These are phyloP conservation scores for Diadumene lineata DNA, from an alignment of 92 coral and sea anemone species.

Conservation along the genomic window DNA sequence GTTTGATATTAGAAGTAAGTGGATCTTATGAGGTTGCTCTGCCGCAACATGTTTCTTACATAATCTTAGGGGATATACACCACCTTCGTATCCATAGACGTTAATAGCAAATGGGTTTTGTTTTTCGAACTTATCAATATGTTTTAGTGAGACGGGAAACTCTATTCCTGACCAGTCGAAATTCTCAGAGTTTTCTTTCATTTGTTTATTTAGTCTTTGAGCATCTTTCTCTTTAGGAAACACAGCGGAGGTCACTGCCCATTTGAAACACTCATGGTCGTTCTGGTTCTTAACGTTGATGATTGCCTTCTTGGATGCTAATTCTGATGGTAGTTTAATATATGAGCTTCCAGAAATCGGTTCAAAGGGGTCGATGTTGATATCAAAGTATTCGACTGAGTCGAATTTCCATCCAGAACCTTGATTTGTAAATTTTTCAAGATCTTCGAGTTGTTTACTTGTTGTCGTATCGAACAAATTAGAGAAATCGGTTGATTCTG, in stretches of 20 bases:
- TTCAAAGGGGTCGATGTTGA: no score
- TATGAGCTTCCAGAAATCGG: constrained; percentile 9
- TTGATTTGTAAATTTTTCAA: neutral
- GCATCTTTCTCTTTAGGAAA: neutral
- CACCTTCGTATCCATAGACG: constrained; percentile 14
- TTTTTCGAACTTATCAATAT: no score
- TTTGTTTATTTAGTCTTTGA: constrained; percentile 5
- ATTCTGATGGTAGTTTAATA: constrained; percentile 21
- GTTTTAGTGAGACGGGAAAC: no score
- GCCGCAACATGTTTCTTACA: neutral
- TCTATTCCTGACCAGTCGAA: no score
- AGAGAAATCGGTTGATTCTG: no score
- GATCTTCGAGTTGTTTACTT: neutral
- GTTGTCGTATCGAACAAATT: neutral
- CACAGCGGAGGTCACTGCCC: no score
- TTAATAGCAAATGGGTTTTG: constrained; percentile 25
- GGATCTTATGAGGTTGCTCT: neutral
- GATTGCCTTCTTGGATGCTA: constrained; percentile 26
- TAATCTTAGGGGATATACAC: constrained; percentile 10
- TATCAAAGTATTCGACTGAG: constrained; percentile 9
- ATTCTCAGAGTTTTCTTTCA: no score
- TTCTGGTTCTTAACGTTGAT: no score
- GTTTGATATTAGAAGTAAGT: no score
- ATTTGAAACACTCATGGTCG: no score
- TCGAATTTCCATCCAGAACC: constrained; percentile 6